Conservation (phyloP, 2,797 vertebrate species). For the Epinephelus awoara region DNA sequence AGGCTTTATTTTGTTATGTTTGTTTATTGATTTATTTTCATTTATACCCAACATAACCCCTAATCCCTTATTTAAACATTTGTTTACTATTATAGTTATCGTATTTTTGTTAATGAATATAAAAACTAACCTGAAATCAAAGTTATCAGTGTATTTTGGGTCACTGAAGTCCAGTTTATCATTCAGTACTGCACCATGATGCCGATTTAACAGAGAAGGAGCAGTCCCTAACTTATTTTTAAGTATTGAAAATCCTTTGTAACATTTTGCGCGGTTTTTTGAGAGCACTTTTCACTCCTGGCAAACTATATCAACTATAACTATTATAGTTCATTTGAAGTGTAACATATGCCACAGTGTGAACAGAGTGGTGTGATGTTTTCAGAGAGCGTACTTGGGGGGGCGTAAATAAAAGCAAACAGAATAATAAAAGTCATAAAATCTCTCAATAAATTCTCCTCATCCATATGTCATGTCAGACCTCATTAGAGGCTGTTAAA, state of each 20-base stretch:
- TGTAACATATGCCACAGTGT: neutral
- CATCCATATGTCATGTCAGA: slow-evolving; percentile 21
- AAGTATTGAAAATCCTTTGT: neutral
- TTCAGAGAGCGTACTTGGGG: neutral
- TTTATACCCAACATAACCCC: no score
- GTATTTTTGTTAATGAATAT: no score
- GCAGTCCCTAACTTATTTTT: neutral
- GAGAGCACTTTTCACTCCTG: neutral
- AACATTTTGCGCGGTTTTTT: neutral
- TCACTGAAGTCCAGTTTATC: neutral
- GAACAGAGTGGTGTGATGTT: slow-evolving; percentile 13
- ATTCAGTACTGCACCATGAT: neutral
- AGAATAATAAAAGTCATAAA: slow-evolving; percentile 35
- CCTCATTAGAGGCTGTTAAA: slow-evolving; percentile 32
- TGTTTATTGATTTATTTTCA: no score
- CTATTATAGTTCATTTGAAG: neutral
- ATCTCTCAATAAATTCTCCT: slow-evolving; percentile 32
- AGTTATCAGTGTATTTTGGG: neutral
- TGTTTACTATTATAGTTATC: no score
- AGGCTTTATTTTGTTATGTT: no score
- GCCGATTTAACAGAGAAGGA: neutral
- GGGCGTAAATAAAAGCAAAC: slow-evolving; percentile 24
- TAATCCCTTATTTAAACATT: no score
- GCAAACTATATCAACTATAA: neutral
- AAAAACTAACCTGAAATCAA: neutral